These are phyloP conservation scores for Nannoperca australis DNA, from an alignment of 2,797 vertebrate genomes.

Conservation along the genomic window DNA sequence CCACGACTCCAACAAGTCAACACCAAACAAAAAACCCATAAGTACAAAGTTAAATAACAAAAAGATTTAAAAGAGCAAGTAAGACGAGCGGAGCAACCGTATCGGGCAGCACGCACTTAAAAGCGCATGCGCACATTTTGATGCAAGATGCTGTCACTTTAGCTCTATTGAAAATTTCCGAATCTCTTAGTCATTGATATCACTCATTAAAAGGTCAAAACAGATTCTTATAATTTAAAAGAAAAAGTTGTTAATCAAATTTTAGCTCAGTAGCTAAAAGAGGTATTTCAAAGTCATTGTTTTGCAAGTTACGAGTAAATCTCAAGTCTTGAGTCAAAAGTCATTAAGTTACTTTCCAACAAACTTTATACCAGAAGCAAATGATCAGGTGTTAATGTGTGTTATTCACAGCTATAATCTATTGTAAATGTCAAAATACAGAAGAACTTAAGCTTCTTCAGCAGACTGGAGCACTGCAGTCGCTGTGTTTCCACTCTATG, in stretches of 20 bases:
- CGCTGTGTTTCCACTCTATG: constrained; percentile 4
- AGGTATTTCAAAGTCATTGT: neutral
- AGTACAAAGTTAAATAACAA: too few species aligned
- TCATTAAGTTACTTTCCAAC: neutral
- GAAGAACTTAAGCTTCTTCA: neutral
- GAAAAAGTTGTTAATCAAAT: neutral
- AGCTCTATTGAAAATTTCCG: neutral
- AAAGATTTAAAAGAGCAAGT: too few species aligned
- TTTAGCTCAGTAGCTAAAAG: neutral
- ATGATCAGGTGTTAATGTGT: neutral
- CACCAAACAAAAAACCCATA: too few species aligned
- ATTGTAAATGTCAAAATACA: neutral
- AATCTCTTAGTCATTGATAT: constrained; percentile 3
- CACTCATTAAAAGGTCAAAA: neutral
- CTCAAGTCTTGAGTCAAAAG: neutral
- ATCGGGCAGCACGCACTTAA: too few species aligned
- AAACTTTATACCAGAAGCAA: neutral
- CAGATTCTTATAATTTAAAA: neutral
- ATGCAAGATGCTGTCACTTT: neutral
- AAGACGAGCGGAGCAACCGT: too few species aligned
- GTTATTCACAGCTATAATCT: neutral
- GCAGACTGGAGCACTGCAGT: neutral
- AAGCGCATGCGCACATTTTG: too few species aligned
- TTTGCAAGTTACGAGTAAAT: neutral
- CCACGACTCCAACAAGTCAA: too few species aligned